Evolutionary conservation across 2,888 invertebrate genomes (phyloP), one percentile per base, ranked within the genome.

Genomic region (Exephanes ischioxanthus): DNA sequence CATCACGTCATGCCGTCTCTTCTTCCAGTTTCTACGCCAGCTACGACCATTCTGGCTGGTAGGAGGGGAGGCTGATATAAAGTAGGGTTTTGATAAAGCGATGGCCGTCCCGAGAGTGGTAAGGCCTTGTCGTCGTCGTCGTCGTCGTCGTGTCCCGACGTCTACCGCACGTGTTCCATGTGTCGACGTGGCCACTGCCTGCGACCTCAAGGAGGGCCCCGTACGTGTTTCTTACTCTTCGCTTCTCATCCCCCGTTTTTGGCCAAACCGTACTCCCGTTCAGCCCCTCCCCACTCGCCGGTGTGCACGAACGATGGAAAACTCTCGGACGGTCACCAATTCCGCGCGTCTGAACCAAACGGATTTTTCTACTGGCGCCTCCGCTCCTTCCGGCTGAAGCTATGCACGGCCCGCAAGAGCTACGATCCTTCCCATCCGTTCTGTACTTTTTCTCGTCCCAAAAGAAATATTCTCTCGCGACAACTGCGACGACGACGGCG

Each of bases 161-260:
- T 90, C 90, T 89, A 90, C 89, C 88, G 89, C 90, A 91, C 89
- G 88, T 90, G 91, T 87, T 86, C 88, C 90, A 89, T 82, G 83
- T 90, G 89, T 90, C 88, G 87, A 89, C 87, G 86, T 75, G 33
- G 76, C 76, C 53, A 16, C 70, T 68, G 30, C 68, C 75, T 73
- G 63, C 75, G 78, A 85, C 85, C 70, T 71, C 72, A 53, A 72
- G 61, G 72, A 78, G 14, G 33, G 45, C 14, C 37, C 61, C 26
- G 77, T 85, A 85, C 83, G 80, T 78, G 84, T 81, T 78, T 81
- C 73, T 53, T 19, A 41, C 72, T 79, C 66, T 33, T 66, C 58
- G 58, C 45, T 37, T 51, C 72, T 41, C 45, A 45, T 26, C 16
- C 2, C 37, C 26, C 63, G 30, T 16, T 22, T 26, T 68, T 48